Conservation (phyloP, 2,888 invertebrate genomes). For the Macrosiphum euphorbiae region DNA sequence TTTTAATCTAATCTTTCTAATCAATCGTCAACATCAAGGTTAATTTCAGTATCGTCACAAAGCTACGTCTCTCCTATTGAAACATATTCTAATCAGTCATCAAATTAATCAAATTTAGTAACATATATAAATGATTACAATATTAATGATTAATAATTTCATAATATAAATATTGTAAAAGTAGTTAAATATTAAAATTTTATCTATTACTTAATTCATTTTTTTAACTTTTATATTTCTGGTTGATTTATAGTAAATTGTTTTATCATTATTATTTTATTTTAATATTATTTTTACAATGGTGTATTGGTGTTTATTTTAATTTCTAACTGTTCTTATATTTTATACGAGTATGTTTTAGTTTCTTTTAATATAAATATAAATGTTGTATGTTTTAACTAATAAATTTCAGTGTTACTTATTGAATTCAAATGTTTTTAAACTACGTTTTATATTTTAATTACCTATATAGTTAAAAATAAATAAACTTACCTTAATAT, state of each 20-base stretch:
- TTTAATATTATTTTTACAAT: no score
- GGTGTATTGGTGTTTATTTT: no score
- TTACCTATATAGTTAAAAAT: no score
- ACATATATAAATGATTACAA: background rate
- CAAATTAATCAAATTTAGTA: slow-evolving; percentile 9
- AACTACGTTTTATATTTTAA: background rate
- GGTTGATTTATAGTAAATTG: background rate
- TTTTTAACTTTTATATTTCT: background rate
- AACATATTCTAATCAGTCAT: background rate
- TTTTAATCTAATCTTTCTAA: no score
- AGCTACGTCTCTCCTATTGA: background rate
- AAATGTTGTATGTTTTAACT: background rate
- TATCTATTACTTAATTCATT: background rate
- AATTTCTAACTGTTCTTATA: no score
- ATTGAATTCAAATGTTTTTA: background rate
- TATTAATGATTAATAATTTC: background rate
- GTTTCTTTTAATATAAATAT: background rate
- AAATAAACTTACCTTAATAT: background rate
- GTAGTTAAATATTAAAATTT: no score
- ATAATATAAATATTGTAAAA: background rate
- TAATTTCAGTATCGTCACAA: background rate
- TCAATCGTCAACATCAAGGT: background rate
- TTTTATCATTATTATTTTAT: no score
- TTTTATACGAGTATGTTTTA: no score
- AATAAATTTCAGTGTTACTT: background rate